phyloP scores from a whole-genome alignment of 2,797 vertebrate genomes.

The Orestias chungarensis region DNA sequence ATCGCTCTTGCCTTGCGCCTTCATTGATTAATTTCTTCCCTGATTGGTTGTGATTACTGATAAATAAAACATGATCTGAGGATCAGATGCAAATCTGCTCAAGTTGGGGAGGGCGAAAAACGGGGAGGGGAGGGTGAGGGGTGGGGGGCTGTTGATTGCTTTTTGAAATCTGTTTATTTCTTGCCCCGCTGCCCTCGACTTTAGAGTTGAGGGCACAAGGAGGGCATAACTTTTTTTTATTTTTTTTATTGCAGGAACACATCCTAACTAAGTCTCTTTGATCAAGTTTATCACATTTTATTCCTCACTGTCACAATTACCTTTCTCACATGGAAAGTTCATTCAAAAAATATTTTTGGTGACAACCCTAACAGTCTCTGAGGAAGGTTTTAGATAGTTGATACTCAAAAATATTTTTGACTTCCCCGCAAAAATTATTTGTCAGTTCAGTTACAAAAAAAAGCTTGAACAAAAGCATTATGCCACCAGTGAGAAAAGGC shows the following conservation, averaged over 20 bases:
- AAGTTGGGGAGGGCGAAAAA: background rate
- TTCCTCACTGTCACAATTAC: conserved; percentile 1
- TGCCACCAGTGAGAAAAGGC: background rate
- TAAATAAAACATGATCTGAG: conserved; percentile 88
- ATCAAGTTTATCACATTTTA: conserved; percentile 22
- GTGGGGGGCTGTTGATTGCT: conserved; percentile 81
- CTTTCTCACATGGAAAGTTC: conserved; percentile 31
- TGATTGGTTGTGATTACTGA: conserved; percentile 91
- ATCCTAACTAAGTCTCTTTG: conserved; percentile 32
- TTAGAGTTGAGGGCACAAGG: conserved; percentile 67
- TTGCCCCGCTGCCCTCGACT: conserved; percentile 79
- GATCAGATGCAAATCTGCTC: conserved; percentile 85
- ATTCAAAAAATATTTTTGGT: conserved; percentile 12
- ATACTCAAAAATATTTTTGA: background rate
- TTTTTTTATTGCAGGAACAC: conserved; percentile 33
- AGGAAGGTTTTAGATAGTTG: background rate
- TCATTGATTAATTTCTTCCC: conserved; percentile 89
- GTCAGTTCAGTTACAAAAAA: background rate
- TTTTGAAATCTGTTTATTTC: conserved; percentile 86
- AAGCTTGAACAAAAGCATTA: background rate
- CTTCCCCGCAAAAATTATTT: background rate
- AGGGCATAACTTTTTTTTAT: conserved; percentile 21
- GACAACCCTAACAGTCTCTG: background rate
- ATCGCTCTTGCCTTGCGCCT: conserved; percentile 82
- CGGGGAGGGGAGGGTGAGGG: conserved; percentile 70